phyloP scores from a whole-genome alignment of 2,797 vertebrate species.

The Myoxocephalus aenaeus region DNA sequence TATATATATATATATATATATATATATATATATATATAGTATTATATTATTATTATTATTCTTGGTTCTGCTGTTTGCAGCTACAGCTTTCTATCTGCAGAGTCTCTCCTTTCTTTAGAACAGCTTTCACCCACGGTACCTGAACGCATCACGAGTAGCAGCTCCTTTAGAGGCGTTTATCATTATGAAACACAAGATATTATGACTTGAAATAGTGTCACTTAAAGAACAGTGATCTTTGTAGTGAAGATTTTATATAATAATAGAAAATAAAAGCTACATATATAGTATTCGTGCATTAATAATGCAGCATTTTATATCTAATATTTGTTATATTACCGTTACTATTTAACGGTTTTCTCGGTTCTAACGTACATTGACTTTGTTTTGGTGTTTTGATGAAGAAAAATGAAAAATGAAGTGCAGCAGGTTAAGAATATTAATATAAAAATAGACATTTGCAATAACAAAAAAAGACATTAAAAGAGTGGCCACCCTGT shows the following conservation, averaged over 20 bases:
- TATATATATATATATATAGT: no score
- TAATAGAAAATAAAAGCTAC: not conserved
- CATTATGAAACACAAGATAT: not conserved
- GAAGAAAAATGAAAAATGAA: no score
- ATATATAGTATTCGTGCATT: not conserved
- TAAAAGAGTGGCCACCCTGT: not conserved
- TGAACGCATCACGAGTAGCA: constrained; percentile 6
- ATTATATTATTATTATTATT: not conserved
- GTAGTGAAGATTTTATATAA: not conserved
- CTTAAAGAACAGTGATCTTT: not conserved
- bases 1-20: no score
- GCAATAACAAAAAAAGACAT: not conserved
- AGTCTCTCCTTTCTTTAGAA: not conserved
- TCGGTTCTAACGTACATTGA: no score
- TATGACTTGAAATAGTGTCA: not conserved
- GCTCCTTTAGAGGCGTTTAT: not conserved
- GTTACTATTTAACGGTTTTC: no score
- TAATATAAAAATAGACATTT: not conserved
- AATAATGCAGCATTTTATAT: no score
- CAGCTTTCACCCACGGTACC: not conserved
- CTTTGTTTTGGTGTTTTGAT: no score
- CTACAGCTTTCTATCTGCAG: constrained; percentile 6
- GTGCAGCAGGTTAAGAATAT: not conserved
- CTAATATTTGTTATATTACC: no score
- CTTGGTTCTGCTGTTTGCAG: not conserved